Percentiles rank a stretch among this genome's conserved stretches.
Evolutionary conservation across 1,140 invertebrate genomes (phyloP).

Genomic region (Theocolax elegans): DNA sequence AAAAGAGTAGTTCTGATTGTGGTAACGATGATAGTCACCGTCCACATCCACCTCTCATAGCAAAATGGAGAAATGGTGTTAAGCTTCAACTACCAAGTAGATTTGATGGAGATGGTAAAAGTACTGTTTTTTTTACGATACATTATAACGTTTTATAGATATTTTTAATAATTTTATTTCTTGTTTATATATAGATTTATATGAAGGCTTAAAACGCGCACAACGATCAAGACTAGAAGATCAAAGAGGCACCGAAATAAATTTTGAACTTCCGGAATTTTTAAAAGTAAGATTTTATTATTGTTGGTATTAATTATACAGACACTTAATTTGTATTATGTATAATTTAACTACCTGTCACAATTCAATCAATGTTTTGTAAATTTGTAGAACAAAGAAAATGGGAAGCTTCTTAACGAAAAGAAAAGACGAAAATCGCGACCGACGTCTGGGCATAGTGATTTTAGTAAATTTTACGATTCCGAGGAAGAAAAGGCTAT

Average conservation of each 20-base stretch:
- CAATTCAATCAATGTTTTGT: slow-evolving; percentile 28
- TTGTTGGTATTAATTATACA: slow-evolving; percentile 14
- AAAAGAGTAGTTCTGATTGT: slow-evolving; percentile 59
- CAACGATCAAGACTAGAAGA: slow-evolving; percentile 82
- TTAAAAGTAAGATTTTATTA: slow-evolving; percentile 69
- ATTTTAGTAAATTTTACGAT: slow-evolving; percentile 63
- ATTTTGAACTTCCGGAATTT: slow-evolving; percentile 84
- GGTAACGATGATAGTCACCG: slow-evolving; percentile 56
- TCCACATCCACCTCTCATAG: slow-evolving; percentile 72
- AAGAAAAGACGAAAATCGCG: slow-evolving; percentile 60
- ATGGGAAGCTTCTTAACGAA: slow-evolving; percentile 56
- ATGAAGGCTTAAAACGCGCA: slow-evolving; percentile 81
- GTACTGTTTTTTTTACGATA: slow-evolving; percentile 22
- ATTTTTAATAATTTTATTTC: slow-evolving; percentile 24
- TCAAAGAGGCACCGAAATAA: slow-evolving; percentile 84
- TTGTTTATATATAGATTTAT: slow-evolving; percentile 67
- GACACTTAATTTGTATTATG: too few species aligned
- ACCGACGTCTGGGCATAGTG: slow-evolving; percentile 50
- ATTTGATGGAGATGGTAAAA: slow-evolving; percentile 77
- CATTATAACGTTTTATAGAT: slow-evolving; percentile 13
- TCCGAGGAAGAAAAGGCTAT: slow-evolving; percentile 53
- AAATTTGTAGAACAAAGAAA: slow-evolving; percentile 63
- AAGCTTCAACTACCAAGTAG: slow-evolving; percentile 73
- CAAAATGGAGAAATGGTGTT: slow-evolving; percentile 77
- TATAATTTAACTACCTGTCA: background rate